Percentiles rank a stretch among this genome's conserved stretches.
Conservation (phyloP, 2,113 vertebrate genomes). For the Nibea coibor region DNA sequence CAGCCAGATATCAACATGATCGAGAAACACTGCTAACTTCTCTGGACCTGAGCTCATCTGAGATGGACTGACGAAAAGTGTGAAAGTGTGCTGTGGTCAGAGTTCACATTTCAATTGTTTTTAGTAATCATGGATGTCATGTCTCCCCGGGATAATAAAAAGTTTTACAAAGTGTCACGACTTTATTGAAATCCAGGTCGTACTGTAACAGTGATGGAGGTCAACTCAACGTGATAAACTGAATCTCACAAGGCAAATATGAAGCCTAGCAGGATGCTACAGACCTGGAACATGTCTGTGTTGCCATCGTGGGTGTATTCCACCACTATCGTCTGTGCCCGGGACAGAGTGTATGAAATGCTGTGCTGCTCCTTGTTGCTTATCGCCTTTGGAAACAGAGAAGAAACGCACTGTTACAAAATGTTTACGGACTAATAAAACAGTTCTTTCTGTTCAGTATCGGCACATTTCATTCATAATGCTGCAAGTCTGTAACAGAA, state of each 20-base stretch:
- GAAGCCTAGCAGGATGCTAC: background rate
- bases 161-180: too few species aligned
- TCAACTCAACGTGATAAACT: background rate
- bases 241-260: background rate
- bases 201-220: background rate
- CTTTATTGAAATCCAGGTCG: too few species aligned
- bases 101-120: too few species aligned
- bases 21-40: too few species aligned
- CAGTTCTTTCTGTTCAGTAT: background rate
- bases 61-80: too few species aligned
- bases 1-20: too few species aligned
- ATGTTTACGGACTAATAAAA: background rate
- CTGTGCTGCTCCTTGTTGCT: constrained; percentile 97
- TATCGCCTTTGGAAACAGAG: constrained; percentile 85
- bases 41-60: too few species aligned
- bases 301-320: constrained; percentile 94
- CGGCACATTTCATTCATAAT: background rate
- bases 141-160: too few species aligned
- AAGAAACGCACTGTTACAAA: background rate
- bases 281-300: constrained; percentile 96
- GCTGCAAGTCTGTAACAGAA: background rate
- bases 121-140: too few species aligned
- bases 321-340: constrained; percentile 94
- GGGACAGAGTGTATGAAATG: constrained; percentile 94
- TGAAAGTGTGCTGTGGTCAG: too few species aligned